Evolutionary conservation across 1,140 invertebrate genomes (phyloP), one percentile per base, ranked within the genome.

Genomic region (Xylocopa sonorina): DNA sequence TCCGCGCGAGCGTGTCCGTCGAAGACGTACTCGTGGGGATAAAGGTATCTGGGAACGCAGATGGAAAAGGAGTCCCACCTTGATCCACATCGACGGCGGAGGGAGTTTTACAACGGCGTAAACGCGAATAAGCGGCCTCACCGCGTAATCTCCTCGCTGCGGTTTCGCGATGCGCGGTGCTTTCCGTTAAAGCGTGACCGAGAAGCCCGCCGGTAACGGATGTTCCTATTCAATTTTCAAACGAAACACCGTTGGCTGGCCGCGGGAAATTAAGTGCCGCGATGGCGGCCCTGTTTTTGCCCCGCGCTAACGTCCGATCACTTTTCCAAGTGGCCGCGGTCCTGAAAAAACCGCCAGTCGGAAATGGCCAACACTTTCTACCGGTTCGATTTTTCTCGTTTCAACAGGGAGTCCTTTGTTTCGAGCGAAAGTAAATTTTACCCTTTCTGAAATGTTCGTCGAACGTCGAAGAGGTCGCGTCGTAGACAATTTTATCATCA

Each of bases 91-190:
- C 75, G 78, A 64, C 51, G 43, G 72, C 48, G 34, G 68, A 66
- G 66, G 63, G 62, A 84, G 78, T 81, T 84, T 85, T 60, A 73
- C 82, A 85, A 77, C 72, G 85, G 81, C 80, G 83, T 81, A 88
- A 88, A 86, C 83, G 81, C 83, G 85, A 88, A 88, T 88, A 88
- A 88, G 83, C 87, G 85, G 79, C 80, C 78, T 82, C 74, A 81
- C 86, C 86, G 83, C 88, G 86, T 81, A 88, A 88, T 88, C 83
- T 88, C 57, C 73, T 72, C 68, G 82, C 80, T 88, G 88, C 80
- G 88, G 88, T 89, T 88, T 89, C 86, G 78, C 84, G 78, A 73
- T 53, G 58, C 80, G 46, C 64, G 76, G 53, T 69, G 60, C 85
- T 88, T 88, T 87, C 85, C 83, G 85, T 85, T 72, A 80, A 84